These are phyloP conservation scores for Taenaris catops DNA, from an alignment of 2,888 invertebrate genomes.

Conservation along the genomic window DNA sequence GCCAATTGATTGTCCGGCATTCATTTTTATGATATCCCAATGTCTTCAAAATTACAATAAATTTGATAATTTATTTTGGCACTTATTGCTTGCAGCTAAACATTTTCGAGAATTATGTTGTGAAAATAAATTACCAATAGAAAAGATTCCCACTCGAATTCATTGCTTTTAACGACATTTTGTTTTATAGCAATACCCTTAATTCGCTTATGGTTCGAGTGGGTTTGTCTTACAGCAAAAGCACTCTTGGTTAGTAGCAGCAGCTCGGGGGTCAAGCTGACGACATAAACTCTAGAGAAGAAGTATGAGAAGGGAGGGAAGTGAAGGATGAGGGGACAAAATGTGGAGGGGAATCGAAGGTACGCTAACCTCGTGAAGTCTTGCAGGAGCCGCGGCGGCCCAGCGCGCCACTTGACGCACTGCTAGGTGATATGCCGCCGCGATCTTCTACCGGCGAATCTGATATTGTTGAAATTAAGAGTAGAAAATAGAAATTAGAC, in stretches of 20 bases:
- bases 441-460: constrained; percentile 88
- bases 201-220: constrained; percentile 11
- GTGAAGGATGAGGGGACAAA: too few species aligned
- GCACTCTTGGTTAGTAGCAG: constrained; percentile 20
- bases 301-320: constrained; percentile 1
- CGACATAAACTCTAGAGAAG: background rate
- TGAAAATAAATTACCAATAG: constrained; percentile 3
- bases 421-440: constrained; percentile 86
- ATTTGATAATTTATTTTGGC: constrained; percentile 2
- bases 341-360: constrained; percentile 10
- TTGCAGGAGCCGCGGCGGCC: constrained; percentile 93
- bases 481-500: too few species aligned
- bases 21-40: constrained; percentile 4
- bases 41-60: constrained; percentile 6
- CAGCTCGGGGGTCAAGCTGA: constrained; percentile 9
- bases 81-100: too few species aligned
- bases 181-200: too few species aligned
- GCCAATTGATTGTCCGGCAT: too few species aligned
- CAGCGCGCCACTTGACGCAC: constrained; percentile 83
- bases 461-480: constrained; percentile 49
- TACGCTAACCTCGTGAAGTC: constrained; percentile 91
- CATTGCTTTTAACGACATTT: background rate
- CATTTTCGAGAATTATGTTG: too few species aligned
- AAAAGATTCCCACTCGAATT: constrained; percentile 11
- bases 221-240: constrained; percentile 12